Evolutionary conservation across 2,797 vertebrate genomes (phyloP), one percentile per base, ranked within the genome.

Genomic region (Australoheros facetus): DNA sequence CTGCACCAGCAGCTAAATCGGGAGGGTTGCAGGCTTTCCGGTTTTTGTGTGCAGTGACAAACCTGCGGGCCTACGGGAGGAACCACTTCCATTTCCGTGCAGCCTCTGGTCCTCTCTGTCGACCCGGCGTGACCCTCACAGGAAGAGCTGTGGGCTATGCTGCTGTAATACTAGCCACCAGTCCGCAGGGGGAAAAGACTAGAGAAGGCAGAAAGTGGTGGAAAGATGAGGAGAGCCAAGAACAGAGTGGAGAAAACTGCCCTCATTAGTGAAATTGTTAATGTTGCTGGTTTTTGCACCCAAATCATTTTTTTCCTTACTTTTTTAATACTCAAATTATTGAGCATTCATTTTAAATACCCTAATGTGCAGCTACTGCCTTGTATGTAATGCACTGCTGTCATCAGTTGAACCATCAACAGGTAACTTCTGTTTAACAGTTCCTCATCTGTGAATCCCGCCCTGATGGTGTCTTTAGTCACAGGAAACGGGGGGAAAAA

Each of bases 61-160:
- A 78, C 59, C 73, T 23, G 21, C 57, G 51, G 14, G 72, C 83
- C 79, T 60, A 26, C 55, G 71, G 83, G 85, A 81, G 34, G 53
- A 62, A 21, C 56, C 1, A n/a, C 76, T 55, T 87, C 82, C 89
- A 77, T 88, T 89, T 91, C 83, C 73, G 82, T 39, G 60, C 71
- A 58, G 75, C 89, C 84, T 69, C 83, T 80, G 59, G 80, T 85
- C 42, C 64, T 84, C 73, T 73, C 74, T 34, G 53, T 87, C 81
- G 83, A 87, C 85, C 88, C 88, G 71, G 77, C 81, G 85, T 90
- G 91, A 90, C 92, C 92, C 90, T 90, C 88, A 83, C 82, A 90
- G 90, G 87, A 92, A 91, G 90, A 72, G 83, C 90, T 80, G 76
- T 75, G 48, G 90, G 87, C 86, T 81, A 69, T 71, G 39, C 37